Percentiles rank a stretch among this genome's conserved stretches.
phyloP scores from a whole-genome alignment of 1,140 invertebrate genomes.

The Cardiocondyla obscurior region DNA sequence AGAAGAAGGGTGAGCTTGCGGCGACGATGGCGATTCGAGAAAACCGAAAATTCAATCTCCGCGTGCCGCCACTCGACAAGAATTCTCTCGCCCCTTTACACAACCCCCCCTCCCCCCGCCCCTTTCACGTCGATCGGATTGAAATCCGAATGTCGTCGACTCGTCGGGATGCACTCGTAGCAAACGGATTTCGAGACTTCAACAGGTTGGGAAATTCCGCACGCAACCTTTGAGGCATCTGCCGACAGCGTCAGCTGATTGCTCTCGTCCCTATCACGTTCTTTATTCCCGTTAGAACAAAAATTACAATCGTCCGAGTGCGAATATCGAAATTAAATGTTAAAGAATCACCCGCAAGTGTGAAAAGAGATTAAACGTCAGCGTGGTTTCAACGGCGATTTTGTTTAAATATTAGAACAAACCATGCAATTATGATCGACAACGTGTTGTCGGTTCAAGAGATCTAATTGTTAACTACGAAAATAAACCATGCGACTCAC shows the following conservation, averaged over 20 bases:
- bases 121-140: conserved; percentile 6
- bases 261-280: too few relatives aligned
- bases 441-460: too few relatives aligned
- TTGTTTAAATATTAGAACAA: too few relatives aligned
- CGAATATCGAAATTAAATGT: too few relatives aligned
- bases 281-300: not conserved
- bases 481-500: too few relatives aligned
- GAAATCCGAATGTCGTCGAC: conserved; percentile 42
- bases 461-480: too few relatives aligned
- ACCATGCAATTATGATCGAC: too few relatives aligned
- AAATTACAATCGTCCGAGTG: conserved; percentile 21
- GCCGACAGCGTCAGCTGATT: conserved; percentile 4
- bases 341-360: too few relatives aligned
- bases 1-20: not conserved
- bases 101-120: not conserved
- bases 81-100: conserved; percentile 21
- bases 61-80: conserved; percentile 32
- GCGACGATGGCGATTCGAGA: not conserved
- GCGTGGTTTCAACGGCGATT: too few relatives aligned
- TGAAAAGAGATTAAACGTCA: too few relatives aligned
- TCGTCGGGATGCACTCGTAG: conserved; percentile 20
- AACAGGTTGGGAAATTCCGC: conserved; percentile 45
- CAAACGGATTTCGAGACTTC: conserved; percentile 34
- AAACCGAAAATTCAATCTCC: conserved; percentile 52
- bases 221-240: conserved; percentile 30